Conservation (phyloP, 2,797 vertebrate genomes). For the Sebastes nivosus region DNA sequence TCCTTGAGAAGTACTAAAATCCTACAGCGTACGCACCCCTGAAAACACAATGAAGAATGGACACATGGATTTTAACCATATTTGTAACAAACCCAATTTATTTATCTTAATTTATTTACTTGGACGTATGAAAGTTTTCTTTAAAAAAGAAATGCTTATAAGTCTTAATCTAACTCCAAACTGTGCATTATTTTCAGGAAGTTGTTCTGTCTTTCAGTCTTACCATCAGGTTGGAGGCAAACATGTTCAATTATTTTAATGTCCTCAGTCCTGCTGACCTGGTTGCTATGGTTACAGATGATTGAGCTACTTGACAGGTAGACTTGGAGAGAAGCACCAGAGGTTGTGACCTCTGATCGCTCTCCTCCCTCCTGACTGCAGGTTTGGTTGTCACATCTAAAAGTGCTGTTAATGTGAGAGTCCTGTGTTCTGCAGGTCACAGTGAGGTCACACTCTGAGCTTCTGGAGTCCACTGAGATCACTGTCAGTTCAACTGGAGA, state of each 20-base stretch:
- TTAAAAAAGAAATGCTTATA: too few relatives aligned
- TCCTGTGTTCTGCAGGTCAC: conserved; percentile 25
- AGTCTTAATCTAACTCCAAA: too few relatives aligned
- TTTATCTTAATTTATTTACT: not conserved
- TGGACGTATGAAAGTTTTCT: too few relatives aligned
- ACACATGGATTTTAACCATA: not conserved
- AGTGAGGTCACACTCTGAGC: conserved; percentile 1
- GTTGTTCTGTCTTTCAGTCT: not conserved
- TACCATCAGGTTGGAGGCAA: accelerated
- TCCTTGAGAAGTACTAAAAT: too few relatives aligned
- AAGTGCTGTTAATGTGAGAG: not conserved
- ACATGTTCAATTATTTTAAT: accelerated
- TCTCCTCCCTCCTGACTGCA: conserved; percentile 22
- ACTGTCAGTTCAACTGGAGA: not conserved
- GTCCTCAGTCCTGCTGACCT: not conserved
- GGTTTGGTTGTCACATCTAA: not conserved
- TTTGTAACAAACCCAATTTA: not conserved
- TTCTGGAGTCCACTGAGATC: not conserved
- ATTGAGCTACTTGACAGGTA: not conserved
- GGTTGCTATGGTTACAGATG: not conserved
- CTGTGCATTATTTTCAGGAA: not conserved
- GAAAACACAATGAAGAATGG: not conserved
- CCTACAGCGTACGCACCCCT: not conserved
- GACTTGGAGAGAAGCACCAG: not conserved
- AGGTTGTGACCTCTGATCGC: not conserved